A percentile compares a stretch with the other conserved stretches of the same genome.
Conservation (phyloP, 1,140 invertebrate species). For the Drosophila kurseongensis region DNA sequence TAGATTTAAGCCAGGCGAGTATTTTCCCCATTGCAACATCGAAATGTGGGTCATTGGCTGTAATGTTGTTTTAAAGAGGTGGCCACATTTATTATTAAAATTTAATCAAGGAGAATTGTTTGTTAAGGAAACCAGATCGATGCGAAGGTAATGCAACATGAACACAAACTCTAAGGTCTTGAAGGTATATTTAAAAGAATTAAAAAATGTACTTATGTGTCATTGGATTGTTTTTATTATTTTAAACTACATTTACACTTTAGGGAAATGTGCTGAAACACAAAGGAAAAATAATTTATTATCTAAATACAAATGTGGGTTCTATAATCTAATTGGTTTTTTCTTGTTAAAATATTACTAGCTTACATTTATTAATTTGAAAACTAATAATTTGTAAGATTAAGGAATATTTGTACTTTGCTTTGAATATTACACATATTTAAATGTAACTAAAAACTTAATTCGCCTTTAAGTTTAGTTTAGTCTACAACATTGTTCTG, state of each 20-base stretch:
- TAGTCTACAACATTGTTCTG: too few species aligned
- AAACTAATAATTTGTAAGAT: too few species aligned
- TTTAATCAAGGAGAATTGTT: constrained; percentile 42
- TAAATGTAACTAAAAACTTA: too few species aligned
- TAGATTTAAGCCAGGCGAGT: constrained; percentile 21
- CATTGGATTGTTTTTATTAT: not conserved
- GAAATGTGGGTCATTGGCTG: constrained; percentile 50
- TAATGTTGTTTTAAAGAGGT: constrained; percentile 48
- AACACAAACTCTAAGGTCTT: not conserved
- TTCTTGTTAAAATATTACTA: too few species aligned
- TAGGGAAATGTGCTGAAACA: not conserved
- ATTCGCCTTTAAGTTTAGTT: too few species aligned
- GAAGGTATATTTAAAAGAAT: not conserved
- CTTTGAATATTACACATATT: too few species aligned
- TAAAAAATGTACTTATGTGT: not conserved
- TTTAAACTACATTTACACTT: not conserved
- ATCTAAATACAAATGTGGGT: not conserved
- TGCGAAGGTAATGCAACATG: not conserved
- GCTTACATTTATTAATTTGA: too few species aligned
- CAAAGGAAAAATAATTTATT: too few species aligned
- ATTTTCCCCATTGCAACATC: constrained; percentile 9
- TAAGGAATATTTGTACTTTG: too few species aligned
- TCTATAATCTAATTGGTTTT: too few species aligned
- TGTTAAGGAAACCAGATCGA: constrained; percentile 32
- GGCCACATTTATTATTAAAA: constrained; percentile 44